Evolutionary conservation across 2,888 invertebrate species (phyloP).

Genomic region (Terebella lapidaria): DNA sequence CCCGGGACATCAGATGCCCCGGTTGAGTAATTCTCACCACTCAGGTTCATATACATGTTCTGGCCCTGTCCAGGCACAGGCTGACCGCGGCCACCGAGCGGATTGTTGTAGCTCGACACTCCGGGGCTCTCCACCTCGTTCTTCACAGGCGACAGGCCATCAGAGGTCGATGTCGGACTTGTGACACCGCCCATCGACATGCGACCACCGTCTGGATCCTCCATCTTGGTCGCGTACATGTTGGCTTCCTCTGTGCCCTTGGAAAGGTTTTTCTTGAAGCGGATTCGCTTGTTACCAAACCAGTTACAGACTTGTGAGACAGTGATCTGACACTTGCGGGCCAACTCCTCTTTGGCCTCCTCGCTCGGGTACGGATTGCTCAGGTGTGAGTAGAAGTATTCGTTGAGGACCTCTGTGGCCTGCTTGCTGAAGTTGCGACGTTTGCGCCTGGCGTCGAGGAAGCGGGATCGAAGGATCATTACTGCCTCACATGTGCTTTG

Average conservation of each 20-base stretch:
- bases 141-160: conserved; percentile 20
- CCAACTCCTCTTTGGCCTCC: conserved; percentile 99
- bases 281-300: conserved; percentile 99
- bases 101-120: too few relatives aligned
- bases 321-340: conserved; percentile 97
- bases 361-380: conserved; percentile 99
- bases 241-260: conserved; percentile 98
- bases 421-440: conserved; percentile 99
- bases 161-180: conserved; percentile 24
- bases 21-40: conserved; percentile 16
- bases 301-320: conserved; percentile 92
- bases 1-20: too few relatives aligned
- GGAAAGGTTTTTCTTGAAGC: conserved; percentile 99
- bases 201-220: neutral
- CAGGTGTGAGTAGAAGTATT: conserved; percentile 99
- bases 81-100: too few relatives aligned
- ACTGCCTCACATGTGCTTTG: conserved; percentile 99
- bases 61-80: too few relatives aligned
- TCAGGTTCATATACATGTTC: conserved; percentile 25
- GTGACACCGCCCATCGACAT: too few relatives aligned
- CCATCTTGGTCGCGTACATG: conserved; percentile 88
- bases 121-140: conserved; percentile 18
- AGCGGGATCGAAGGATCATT: conserved; percentile 89
- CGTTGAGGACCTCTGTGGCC: conserved; percentile 97
- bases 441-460: conserved; percentile 71